Evolutionary conservation across 2,888 invertebrate species (phyloP).

Genomic region (Candidula unifasciata): DNA sequence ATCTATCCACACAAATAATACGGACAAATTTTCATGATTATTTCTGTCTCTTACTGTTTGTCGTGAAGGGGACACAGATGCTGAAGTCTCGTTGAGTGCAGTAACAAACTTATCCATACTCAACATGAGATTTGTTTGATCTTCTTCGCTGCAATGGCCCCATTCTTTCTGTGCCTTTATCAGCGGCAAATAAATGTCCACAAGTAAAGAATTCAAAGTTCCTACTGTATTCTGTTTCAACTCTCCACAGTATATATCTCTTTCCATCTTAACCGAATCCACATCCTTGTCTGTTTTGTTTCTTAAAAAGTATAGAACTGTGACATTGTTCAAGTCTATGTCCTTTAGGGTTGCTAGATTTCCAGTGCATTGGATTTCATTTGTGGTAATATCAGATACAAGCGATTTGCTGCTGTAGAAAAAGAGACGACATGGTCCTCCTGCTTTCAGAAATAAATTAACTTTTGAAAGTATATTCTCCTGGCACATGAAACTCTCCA

Average conservation of each 20-base stretch:
- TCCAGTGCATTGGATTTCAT: slow-evolving; percentile 72
- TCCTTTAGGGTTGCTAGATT: slow-evolving; percentile 74
- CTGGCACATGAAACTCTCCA: slow-evolving; percentile 77
- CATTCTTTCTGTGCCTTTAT: slow-evolving; percentile 75
- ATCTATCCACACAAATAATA: not conserved
- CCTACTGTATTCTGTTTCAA: slow-evolving; percentile 76
- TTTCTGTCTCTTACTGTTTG: slow-evolving; percentile 75
- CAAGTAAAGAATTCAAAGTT: slow-evolving; percentile 71
- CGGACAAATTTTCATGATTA: not conserved
- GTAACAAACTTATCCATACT: slow-evolving; percentile 75
- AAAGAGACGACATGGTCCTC: slow-evolving; percentile 75
- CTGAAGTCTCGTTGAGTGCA: slow-evolving; percentile 73
- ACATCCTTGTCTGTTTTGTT: slow-evolving; percentile 74
- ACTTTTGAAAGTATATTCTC: slow-evolving; percentile 73
- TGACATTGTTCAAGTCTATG: slow-evolving; percentile 70
- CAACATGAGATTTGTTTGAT: slow-evolving; percentile 69
- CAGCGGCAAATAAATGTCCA: slow-evolving; percentile 76
- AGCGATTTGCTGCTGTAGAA: slow-evolving; percentile 75
- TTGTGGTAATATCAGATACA: slow-evolving; percentile 64
- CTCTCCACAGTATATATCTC: slow-evolving; percentile 77
- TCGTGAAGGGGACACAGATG: slow-evolving; percentile 71
- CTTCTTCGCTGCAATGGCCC: slow-evolving; percentile 76
- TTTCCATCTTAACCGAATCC: slow-evolving; percentile 72
- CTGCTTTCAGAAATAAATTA: slow-evolving; percentile 74
- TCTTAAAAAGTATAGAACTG: slow-evolving; percentile 75